phyloP scores from a whole-genome alignment of 2,797 vertebrate genomes.

The Spondyliosoma cantharus region DNA sequence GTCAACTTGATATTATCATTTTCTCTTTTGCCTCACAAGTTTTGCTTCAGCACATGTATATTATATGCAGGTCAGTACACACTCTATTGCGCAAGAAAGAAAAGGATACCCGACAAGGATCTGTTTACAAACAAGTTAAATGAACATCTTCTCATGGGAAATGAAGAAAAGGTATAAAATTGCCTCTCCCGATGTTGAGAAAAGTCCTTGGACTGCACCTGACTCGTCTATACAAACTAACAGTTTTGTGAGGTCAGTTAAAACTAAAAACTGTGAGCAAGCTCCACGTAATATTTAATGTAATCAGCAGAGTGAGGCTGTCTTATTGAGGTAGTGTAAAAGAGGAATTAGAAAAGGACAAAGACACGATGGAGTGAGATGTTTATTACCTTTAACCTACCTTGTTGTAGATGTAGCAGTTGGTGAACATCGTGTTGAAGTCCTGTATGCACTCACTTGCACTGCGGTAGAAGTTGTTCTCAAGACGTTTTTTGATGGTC shows the following conservation, averaged over 20 bases:
- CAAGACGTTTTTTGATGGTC: conserved; percentile 92
- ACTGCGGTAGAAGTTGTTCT: conserved; percentile 92
- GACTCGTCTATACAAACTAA: neutral
- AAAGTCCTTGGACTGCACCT: neutral
- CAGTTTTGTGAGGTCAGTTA: neutral
- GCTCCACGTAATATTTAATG: neutral
- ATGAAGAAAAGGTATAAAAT: conserved; percentile 9
- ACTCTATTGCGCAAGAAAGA: neutral
- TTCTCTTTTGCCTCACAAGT: neutral
- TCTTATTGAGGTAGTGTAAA: neutral
- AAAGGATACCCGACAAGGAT: neutral
- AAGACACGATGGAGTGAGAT: neutral
- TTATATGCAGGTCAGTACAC: conserved; percentile 2
- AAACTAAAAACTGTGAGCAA: neutral
- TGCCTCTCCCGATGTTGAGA: neutral
- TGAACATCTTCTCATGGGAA: neutral
- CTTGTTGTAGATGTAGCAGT: conserved; percentile 99
- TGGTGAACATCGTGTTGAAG: conserved; percentile 98
- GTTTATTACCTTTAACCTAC: conserved; percentile 73
- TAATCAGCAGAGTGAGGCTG: neutral
- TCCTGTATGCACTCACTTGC: conserved; percentile 95
- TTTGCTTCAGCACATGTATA: neutral
- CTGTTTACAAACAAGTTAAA: conserved; percentile 15
- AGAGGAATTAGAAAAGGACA: neutral
- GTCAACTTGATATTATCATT: conserved; percentile 6